phyloP scores from a whole-genome alignment of 2,888 invertebrate species.

The Hydrotaea diabolus region DNA sequence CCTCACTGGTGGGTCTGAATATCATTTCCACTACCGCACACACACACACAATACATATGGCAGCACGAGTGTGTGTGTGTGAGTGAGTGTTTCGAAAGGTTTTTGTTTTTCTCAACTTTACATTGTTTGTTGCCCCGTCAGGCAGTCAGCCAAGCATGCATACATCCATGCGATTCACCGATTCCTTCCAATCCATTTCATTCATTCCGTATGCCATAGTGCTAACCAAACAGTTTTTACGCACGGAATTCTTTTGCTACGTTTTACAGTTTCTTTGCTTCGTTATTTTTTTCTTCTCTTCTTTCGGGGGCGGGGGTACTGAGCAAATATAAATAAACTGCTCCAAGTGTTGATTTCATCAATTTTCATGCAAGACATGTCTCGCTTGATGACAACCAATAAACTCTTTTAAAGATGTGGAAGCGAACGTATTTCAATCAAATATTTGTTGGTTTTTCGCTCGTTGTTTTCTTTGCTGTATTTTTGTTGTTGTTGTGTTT shows the following conservation, averaged over 20 bases:
- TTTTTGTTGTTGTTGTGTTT: background rate
- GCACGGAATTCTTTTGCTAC: conserved; percentile 7
- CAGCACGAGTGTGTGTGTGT: background rate
- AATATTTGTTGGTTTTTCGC: conserved; percentile 30
- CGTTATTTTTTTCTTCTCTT: conserved; percentile 15
- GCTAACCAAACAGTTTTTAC: conserved; percentile 34
- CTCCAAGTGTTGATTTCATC: conserved; percentile 68
- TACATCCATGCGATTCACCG: background rate
- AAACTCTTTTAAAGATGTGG: conserved; percentile 48
- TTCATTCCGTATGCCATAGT: conserved; percentile 22
- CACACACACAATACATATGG: background rate
- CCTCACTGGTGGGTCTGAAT: background rate
- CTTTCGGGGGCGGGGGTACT: conserved; percentile 42
- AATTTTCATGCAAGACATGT: conserved; percentile 66
- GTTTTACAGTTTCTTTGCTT: conserved; percentile 1
- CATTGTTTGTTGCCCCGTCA: conserved; percentile 2
- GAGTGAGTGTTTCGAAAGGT: background rate
- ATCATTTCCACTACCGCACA: background rate
- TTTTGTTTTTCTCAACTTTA: conserved; percentile 14
- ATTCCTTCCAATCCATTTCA: conserved; percentile 29
- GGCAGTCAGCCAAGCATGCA: background rate
- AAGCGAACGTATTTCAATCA: conserved; percentile 63
- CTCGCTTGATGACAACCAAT: conserved; percentile 52
- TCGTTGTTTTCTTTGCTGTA: background rate
- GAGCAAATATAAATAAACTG: conserved; percentile 61